A percentile compares a stretch with the other conserved stretches of the same genome.
phyloP scores from a whole-genome alignment of 2,797 vertebrate genomes.

The Oceanodroma leucorhoa region DNA sequence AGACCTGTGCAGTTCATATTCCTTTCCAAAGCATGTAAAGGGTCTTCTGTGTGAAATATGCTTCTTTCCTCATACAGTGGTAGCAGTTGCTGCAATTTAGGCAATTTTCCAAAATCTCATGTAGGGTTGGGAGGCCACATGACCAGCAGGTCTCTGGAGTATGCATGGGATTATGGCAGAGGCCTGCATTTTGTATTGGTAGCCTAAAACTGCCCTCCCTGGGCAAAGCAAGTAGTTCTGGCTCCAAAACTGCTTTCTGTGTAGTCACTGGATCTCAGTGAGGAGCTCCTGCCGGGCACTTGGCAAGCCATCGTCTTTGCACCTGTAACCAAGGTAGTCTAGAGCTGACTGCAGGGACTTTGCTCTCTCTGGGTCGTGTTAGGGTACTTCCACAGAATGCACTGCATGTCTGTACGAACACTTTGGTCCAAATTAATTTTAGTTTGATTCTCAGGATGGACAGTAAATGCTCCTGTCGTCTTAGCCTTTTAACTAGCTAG shows the following conservation, averaged over 20 bases:
- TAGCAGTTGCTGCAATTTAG: background rate
- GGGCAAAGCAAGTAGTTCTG: background rate
- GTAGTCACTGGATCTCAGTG: background rate
- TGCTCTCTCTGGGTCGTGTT: background rate
- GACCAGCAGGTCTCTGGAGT: background rate
- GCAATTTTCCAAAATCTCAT: background rate
- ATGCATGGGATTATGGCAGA: background rate
- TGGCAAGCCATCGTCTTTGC: background rate
- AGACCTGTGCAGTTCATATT: background rate
- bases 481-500: background rate
- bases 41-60: background rate
- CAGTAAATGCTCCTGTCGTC: background rate
- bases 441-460: background rate
- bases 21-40: background rate
- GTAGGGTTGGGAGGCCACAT: background rate
- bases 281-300: background rate
- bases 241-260: background rate
- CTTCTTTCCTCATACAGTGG: background rate
- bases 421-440: background rate
- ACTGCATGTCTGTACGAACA: fast-evolving
- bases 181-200: background rate
- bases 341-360: background rate
- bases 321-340: background rate
- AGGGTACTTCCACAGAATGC: background rate
- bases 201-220: background rate